Conservation (phyloP, 2,113 vertebrate species). For the Hyaena hyaena region DNA sequence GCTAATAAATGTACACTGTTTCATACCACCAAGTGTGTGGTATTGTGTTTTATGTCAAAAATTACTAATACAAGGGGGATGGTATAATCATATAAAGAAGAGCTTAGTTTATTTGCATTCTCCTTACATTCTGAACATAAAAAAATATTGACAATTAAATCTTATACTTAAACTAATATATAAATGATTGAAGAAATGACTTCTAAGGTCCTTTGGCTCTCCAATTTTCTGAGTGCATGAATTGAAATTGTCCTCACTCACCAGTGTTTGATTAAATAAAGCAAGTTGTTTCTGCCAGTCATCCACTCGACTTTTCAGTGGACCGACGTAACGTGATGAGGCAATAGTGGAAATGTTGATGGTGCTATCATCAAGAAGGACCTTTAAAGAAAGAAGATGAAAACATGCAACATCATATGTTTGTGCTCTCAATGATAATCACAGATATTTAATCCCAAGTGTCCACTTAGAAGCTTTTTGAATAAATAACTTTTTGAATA, state of each 20-base stretch:
- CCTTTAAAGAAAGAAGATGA: conserved; percentile 77
- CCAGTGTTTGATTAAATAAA: conserved; percentile 91
- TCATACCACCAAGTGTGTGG: neutral
- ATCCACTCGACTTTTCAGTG: conserved; percentile 87
- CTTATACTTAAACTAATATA: neutral
- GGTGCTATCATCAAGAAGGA: conserved; percentile 90
- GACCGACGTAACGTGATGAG: conserved; percentile 88
- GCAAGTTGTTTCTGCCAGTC: conserved; percentile 87
- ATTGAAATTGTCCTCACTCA: conserved; percentile 74
- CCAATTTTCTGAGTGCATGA: neutral
- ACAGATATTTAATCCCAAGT: neutral
- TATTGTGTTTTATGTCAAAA: neutral
- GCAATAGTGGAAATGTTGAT: conserved; percentile 89
- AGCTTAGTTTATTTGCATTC: neutral
- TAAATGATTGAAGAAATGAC: neutral
- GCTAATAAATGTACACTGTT: neutral
- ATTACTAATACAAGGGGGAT: neutral
- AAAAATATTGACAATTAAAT: neutral
- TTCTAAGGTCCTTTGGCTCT: neutral
- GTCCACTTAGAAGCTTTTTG: neutral
- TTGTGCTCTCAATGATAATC: neutral
- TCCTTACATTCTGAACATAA: conserved; percentile 8
- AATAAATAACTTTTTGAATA: neutral
- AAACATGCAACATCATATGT: neutral
- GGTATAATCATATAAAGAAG: neutral